Evolutionary conservation across 1,140 invertebrate species (phyloP), one percentile per base, ranked within the genome.

Genomic region (Drosophila bipectinata): DNA sequence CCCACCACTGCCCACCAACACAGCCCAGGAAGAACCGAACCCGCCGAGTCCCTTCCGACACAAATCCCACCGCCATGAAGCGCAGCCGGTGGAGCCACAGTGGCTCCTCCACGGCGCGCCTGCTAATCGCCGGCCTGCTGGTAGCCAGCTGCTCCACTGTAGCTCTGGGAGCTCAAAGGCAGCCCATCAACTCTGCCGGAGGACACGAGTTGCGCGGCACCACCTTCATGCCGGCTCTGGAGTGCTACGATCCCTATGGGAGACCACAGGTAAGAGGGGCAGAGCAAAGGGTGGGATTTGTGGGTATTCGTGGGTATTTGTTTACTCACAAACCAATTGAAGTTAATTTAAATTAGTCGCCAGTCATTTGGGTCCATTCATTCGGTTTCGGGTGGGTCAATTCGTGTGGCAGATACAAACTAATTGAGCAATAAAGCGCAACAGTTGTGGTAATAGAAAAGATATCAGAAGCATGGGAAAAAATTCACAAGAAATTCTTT

Each of bases 171-270:
- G 74, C 45, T 12, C 79, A 77, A n/a, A 68, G 83, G 12, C 71
- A 49, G 37, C 78, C 82, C 55, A 87, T 85, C 47, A 88, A 72
- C 52, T 83, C 83, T 0, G 83, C 79, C 6, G 82, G 82, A 12
- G 82, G 81, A 34, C 82, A 87, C 26, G 82, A 87, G 67, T 52
- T 82, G 45, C 72, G 79, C 9, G 73, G 63, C 21, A 85, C 89
- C 14, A 87, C 84, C 45, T 92, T 89, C 52, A 76, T 92, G 79
- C 91, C 91, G n/a, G 87, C 91, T 2, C 66, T 92, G 58, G 91
- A 92, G 57, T 92, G 91, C 69, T 91, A 92, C 61, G 91, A 92
- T 79, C 77, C 81, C 15, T 92, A 92, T 34, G 82, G 88, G 30
- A 66, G 88, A 57, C 91, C 91, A 7, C 91, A 92, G 82, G 91